Base-by-base conservation (phyloP, 2,797 vertebrate genomes). In the Argyrosomus regius region DNA sequence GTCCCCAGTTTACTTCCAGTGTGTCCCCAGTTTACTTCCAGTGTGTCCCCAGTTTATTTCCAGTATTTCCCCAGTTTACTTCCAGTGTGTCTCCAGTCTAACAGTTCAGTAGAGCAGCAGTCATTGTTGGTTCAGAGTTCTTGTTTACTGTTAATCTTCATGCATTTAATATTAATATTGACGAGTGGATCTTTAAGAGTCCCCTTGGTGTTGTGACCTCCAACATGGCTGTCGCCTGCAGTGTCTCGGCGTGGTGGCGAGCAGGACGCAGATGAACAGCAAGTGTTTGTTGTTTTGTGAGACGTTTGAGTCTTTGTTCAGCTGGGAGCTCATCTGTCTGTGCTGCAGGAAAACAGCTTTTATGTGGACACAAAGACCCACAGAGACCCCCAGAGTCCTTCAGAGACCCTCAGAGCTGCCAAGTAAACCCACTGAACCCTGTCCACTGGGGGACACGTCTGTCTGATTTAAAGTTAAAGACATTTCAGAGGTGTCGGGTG, bases 261-360 rank as follows among this genome's bases (percentile, higher is more conserved):
- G 22, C 41, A 20, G 46, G 49, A 67, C 35, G 8, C 26, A 26
- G 75, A 60, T 1, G 1, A 50, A 24, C 4, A 20, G 52, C 50
- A 60, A 46, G 8, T 73, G 80, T 75, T 83, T 89, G 77, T 76
- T 87, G 77, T 86, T 85, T 14, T 52, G 65, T 80, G 84, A 85
- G 80, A 79, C 64, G 20, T 50, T 12, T 22, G 46, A 50, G 39
- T 86, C 88, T 89, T 89, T 90, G 87, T 91, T 90, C 89, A 93
- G 91, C 89, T 92, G 89, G 24, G 56, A 35, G 24, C 64, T 64
- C 52, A 9, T 79, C 57, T 39, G 71, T 81, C 80, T 72, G 72
- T 65, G 59, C 61, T 45, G n/a, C 28, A 64, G 48, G 28, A 67
- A 52, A 65, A 61, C 75, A 43, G 31, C 72, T 83, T 88, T 81